Evolutionary conservation across 1,140 invertebrate genomes (phyloP), one percentile per base, ranked within the genome.

Genomic region (Drosophila gunungcola): DNA sequence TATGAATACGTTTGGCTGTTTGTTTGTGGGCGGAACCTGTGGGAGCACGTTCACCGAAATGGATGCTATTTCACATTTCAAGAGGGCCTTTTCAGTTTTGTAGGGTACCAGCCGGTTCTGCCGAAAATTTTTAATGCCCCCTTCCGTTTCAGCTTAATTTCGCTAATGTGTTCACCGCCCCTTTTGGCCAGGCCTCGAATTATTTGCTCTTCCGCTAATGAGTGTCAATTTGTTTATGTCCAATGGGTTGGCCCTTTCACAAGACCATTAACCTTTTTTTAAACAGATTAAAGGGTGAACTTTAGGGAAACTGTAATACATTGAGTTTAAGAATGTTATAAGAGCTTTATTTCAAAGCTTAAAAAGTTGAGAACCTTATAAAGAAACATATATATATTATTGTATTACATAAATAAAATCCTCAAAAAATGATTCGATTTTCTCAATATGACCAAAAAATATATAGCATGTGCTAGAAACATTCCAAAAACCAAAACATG

Each of bases 91-190:
- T 86, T 58, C 51, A 65, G 65, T 72, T 88, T 83, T 76, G 79
- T 58, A 62, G 46, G 11, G 45, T 29, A 63, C 56, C 5, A n/a
- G 43, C 27, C 53, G 13, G 45, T 13, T 10, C 49, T 42, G 58
- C 46, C 79, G 48, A 73, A 76, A 88, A 86, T 63, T 86, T 86
- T 79, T 89, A 89, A 86, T 89, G 63, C 49, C 75, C 61, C 27
- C 62, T 78, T 86, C 75, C 82, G 75, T 57, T 79, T 51, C 11
- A 62, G 67, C 63, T 73, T 83, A 83, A 86, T 89, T 88, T 76
- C 52, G 67, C 83, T 86, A 88, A 86, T 86, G 83, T 51, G 63
- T 77, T 80, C 46, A 46, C 55, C 55, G 2, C 43, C 16, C 39
- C 56, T 12, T 13, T 41, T 39, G 29, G 38, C 43, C 16, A 69